Evolutionary conservation across 2,797 vertebrate genomes (phyloP), one percentile per base, ranked within the genome.

Genomic region (Ctenopoma multispine): DNA sequence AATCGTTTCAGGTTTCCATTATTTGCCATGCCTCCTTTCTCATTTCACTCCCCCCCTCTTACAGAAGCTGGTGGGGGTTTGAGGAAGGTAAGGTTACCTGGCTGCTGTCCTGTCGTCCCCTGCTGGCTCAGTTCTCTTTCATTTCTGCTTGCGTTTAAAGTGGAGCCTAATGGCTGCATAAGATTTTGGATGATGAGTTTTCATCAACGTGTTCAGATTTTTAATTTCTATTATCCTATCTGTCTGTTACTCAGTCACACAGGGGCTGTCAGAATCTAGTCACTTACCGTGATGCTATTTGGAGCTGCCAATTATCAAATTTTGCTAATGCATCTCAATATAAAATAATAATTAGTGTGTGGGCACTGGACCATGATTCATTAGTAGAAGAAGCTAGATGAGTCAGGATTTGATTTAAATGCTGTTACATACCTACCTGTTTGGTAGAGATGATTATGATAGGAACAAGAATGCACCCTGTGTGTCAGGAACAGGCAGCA

Each of bases 51-150:
- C 54, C 38, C 38, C 63, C 62, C 72, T 47, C 82, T 62, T 76
- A 72, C 86, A 86, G 87, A 79, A 70, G 79, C 81, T 65, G 85
- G 64, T 71, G 69, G 81, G 89, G 89, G 88, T 83, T 82, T 58
- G 79, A 66, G 80, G 63, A 71, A 81, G 80, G 85, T 93, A 85
- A 66, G 70, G 87, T 92, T 92, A 93, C 92, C 85, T 69, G 67
- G 58, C 86, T 72, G 78, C 63, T 51, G 54, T 75, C 79, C 86
- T 73, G 78, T 64, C 55, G 51, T 75, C 79, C 82, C 84, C 85
- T 46, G 75, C 88, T 58, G 79, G 41, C 80, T 69, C 63, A 1
- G 40, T 63, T 63, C 61, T 27, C 74, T 86, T 83, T 84, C 62
- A 79, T 72, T 81, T 76, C 73, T 74, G 69, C 17, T 80, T 68